Evolutionary conservation across 2,888 invertebrate species (phyloP), one percentile per base, ranked within the genome.

Genomic region (Yponomeuta malinellus): DNA sequence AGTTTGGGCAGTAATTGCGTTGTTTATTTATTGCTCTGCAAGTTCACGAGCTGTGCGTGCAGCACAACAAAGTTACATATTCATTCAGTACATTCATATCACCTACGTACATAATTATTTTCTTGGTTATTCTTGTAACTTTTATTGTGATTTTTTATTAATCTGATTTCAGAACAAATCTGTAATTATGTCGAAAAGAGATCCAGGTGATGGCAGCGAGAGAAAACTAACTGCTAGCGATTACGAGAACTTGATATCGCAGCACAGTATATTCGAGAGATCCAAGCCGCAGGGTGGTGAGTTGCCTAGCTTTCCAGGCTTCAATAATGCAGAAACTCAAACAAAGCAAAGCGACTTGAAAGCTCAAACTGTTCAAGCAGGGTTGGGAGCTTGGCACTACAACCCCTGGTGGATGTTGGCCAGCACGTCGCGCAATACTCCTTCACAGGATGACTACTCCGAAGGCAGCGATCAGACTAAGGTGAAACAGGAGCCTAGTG

Each of bases 361-460:
- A 77, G 84, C 83, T 71, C 90, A 89, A 75, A 73, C 85, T 31
- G 84, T 84, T 37, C 92, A 92, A 71, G 78, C 90, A 48, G 85
- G 87, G 59, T 76, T 93, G 69, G 90, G 91, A 59, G 81, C 92
- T 71, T 93, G 93, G 93, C 93, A 92, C 74, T 93, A 93, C 75
- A 93, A 92, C 72, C 93, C 93, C 43, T 93, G 93, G 92, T 93
- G 92, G 93, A 93, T 93, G 93, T 82, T 93, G 48, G 93, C 93
- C 31, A 86, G 92, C 74, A 92, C 93, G 2, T 93, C 93, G 10
- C 83, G 92, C 68, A 88, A 84, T 78, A 83, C 88, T 70, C 88
- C 90, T 3, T 86, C 89, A 1, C 92, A 92, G 74, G 90, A 91
- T 74, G 91, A 92, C 72, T 93, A 84, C 76, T 85, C 88, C 37